phyloP scores from a whole-genome alignment of 2,888 invertebrate species.

The Drosophila niveifrons region DNA sequence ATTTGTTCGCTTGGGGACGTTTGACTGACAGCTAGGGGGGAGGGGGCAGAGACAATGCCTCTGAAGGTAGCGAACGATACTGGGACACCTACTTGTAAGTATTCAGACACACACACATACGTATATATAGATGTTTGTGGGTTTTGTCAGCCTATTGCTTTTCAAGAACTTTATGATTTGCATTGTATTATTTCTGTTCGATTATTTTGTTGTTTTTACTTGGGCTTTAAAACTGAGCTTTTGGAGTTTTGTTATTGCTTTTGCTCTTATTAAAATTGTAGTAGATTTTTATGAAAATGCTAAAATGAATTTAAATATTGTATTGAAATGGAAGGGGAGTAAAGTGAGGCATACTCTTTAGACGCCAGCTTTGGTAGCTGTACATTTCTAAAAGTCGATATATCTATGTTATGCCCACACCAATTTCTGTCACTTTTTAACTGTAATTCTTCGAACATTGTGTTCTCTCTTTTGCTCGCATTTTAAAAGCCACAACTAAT shows the following conservation, averaged over 20 bases:
- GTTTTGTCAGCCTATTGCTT: conserved; percentile 25
- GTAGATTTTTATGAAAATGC: too few relatives aligned
- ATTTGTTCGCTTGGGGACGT: conserved; percentile 53
- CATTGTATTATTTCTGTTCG: conserved; percentile 21
- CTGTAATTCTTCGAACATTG: conserved; percentile 61
- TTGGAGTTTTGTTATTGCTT: background rate
- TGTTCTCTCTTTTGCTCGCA: conserved; percentile 31
- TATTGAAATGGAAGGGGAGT: too few relatives aligned
- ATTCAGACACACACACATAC: conserved; percentile 6
- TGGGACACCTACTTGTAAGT: conserved; percentile 43
- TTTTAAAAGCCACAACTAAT: conserved; percentile 67
- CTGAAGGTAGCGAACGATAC: conserved; percentile 35
- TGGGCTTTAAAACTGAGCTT: background rate
- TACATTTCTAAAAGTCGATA: conserved; percentile 14
- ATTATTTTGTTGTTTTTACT: conserved; percentile 6
- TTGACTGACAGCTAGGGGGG: conserved; percentile 68
- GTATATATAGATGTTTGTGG: background rate
- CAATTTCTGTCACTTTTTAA: conserved; percentile 29
- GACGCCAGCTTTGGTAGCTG: background rate
- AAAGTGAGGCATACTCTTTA: too few relatives aligned
- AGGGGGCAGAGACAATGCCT: conserved; percentile 21
- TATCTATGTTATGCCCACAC: conserved; percentile 32
- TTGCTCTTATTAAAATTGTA: too few relatives aligned
- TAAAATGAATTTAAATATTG: too few relatives aligned
- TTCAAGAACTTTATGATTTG: conserved; percentile 34